Evolutionary conservation across 2,113 vertebrate genomes (phyloP), one percentile per base, ranked within the genome.

Genomic region (Mohoua ochrocephala): DNA sequence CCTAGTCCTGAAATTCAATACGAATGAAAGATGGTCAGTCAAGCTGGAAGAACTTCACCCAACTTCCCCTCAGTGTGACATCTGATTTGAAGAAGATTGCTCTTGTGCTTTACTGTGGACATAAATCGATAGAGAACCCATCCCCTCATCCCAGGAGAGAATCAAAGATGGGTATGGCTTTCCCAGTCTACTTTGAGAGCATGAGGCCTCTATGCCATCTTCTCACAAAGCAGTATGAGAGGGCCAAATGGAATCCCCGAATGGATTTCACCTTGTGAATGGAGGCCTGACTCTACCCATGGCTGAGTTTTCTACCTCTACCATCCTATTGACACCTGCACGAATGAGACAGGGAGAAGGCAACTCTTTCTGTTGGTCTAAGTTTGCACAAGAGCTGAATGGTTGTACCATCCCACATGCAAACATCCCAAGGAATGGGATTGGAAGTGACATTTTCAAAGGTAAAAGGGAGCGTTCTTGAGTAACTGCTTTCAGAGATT

Each of bases 381-480:
- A 17, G 21, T 87, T 67, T 64, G 14, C 27, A 20, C 21, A 57
- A 21, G 28, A 57, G 15, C 27, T 68, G 52, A 91, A 68, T 28
- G 39, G 9, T 64, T 61, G 30, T 69, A 10, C 9, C 56, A 45
- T 65, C 26, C 8, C 21, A 28, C 26, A 22, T 20, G 17, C 19
- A 56, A 39, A 61, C 19, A 53, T 47, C 5, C 41, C 35, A 67
- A 47, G 45, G 60, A 59, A 65, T 6, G 28, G 18, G 21, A 42
- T 44, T 65, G 44, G 23, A 78, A 84, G 33, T 21, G 12, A 39
- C 11, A n/a, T 57, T 59, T 71, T 33, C 57, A 60, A 71, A 39
- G 24, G 18, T 54, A 39, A 75, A 75, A 30, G 31, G 31, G 17
- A 44, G 2, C 0, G 0, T 70, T 69, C 5, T 21, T 67, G 15